Percentiles rank a stretch among this genome's conserved stretches.
These are phyloP conservation scores for Lissocephala sabroskyi DNA, from an alignment of 2,888 invertebrate genomes.

Conservation along the genomic window DNA sequence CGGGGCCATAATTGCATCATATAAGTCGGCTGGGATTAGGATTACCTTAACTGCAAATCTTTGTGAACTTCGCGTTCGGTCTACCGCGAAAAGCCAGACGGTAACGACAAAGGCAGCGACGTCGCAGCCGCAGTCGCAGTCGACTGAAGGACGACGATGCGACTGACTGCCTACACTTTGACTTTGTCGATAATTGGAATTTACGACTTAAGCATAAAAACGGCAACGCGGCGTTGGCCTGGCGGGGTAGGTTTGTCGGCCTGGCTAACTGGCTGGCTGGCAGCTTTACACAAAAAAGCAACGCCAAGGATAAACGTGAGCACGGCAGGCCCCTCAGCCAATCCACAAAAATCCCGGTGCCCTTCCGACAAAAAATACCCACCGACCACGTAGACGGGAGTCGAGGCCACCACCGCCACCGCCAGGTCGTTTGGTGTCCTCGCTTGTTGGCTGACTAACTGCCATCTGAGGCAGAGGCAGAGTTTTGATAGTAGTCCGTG, in stretches of 20 bases:
- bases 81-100: conserved; percentile 2
- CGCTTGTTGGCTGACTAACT: conserved; percentile 1
- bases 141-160: no score
- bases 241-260: no score
- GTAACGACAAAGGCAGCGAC: not conserved
- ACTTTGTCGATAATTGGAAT: conserved; percentile 63
- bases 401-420: conserved; percentile 1
- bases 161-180: conserved; percentile 26
- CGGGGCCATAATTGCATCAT: not conserved
- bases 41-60: conserved; percentile 43
- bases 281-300: conserved; percentile 14
- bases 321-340: no score
- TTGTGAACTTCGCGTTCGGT: conserved; percentile 45
- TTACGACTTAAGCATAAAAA: conserved; percentile 61
- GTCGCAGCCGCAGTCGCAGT: conserved; percentile 9
- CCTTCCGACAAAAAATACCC: no score
- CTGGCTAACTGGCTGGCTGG: not conserved
- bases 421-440: no score
- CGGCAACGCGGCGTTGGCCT: conserved; percentile 24
- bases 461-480: conserved; percentile 2
- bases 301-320: conserved; percentile 33
- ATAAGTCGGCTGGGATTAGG: conserved; percentile 25
- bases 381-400: no score
- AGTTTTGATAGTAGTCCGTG: conserved; percentile 2
- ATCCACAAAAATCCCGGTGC: no score